Percentiles rank a stretch among this genome's conserved stretches.
Evolutionary conservation across 2,797 vertebrate species (phyloP).

Genomic region (Falco cherrug): DNA sequence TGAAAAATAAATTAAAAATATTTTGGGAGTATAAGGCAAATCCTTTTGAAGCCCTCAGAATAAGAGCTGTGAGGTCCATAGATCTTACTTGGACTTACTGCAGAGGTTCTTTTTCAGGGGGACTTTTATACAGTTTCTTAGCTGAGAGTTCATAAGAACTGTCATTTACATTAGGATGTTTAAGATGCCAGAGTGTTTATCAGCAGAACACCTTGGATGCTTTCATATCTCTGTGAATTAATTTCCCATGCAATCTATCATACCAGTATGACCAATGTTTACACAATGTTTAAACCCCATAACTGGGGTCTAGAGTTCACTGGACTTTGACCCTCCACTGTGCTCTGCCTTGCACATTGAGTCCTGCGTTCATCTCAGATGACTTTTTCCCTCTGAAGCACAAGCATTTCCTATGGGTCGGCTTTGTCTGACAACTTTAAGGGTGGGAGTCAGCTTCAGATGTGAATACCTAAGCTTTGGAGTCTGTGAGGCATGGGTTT

Average conservation of each 20-base stretch:
- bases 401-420: accelerated
- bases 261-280: not conserved
- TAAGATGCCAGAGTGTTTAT: not conserved
- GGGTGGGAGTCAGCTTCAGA: not conserved
- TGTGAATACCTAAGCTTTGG: not conserved
- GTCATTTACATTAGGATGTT: not conserved
- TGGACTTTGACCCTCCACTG: not conserved
- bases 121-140: not conserved
- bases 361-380: not conserved
- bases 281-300: not conserved
- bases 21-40: not conserved
- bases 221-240: not conserved
- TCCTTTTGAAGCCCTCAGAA: not conserved
- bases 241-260: not conserved
- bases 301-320: not conserved
- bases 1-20: not conserved
- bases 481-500: accelerated
- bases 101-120: accelerated
- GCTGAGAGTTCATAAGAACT: not conserved
- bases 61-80: not conserved
- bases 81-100: not conserved
- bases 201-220: not conserved
- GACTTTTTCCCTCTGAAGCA: not conserved
- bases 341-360: not conserved
- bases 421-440: not conserved